phyloP scores from a whole-genome alignment of 2,888 invertebrate species.

The Choreutis nemorana region DNA sequence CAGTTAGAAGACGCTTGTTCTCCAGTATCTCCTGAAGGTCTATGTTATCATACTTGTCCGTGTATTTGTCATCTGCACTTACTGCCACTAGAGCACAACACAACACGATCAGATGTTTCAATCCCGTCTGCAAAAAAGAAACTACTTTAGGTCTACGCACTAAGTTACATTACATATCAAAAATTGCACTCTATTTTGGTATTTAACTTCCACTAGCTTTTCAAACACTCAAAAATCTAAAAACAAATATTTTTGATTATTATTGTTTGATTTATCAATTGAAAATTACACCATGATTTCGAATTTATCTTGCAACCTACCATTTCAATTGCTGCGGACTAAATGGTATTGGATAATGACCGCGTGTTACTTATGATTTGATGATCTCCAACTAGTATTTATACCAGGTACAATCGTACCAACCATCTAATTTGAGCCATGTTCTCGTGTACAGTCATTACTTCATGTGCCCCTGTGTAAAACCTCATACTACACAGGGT shows the following conservation, averaged over 20 bases:
- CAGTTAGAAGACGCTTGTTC: slow-evolving; percentile 71
- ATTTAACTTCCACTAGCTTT: too few species aligned
- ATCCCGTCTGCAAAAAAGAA: slow-evolving; percentile 21
- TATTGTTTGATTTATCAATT: background rate
- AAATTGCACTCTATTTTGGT: background rate
- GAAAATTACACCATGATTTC: too few species aligned
- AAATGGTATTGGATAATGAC: slow-evolving; percentile 22
- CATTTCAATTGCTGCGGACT: slow-evolving; percentile 17
- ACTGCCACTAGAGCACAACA: slow-evolving; percentile 20
- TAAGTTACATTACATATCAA: too few species aligned
- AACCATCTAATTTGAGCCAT: slow-evolving; percentile 48
- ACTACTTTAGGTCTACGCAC: too few species aligned
- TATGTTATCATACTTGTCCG: slow-evolving; percentile 74
- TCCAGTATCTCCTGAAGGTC: slow-evolving; percentile 71
- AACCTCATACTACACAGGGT: slow-evolving; percentile 15
- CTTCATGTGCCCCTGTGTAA: slow-evolving; percentile 34
- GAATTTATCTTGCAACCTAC: slow-evolving; percentile 28
- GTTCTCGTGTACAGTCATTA: too few species aligned
- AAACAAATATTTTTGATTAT: too few species aligned
- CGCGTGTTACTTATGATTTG: slow-evolving; percentile 33
- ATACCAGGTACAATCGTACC: slow-evolving; percentile 28
- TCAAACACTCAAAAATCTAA: too few species aligned
- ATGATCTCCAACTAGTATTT: slow-evolving; percentile 33
- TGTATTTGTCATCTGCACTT: slow-evolving; percentile 51
- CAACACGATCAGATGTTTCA: slow-evolving; percentile 24